Evolutionary conservation across 2,888 invertebrate species (phyloP).

Genomic region (Hyalella azteca): DNA sequence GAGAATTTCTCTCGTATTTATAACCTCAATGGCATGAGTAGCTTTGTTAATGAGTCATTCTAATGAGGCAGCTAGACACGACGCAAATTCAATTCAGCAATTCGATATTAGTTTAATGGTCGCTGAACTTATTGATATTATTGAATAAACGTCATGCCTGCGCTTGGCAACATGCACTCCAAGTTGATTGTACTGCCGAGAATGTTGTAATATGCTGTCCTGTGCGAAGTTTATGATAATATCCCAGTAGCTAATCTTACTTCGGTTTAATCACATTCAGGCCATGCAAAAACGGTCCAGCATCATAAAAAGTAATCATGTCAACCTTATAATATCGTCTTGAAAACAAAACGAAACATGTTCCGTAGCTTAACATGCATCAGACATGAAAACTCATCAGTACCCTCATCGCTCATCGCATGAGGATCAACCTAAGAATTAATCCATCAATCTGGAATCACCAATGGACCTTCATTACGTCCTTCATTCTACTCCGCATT

Average conservation of each 20-base stretch:
- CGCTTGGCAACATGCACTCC: not conserved
- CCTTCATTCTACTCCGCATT: slow-evolving; percentile 36
- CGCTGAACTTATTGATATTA: slow-evolving; percentile 26
- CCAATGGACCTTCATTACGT: slow-evolving; percentile 36
- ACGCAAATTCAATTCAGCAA: slow-evolving; percentile 31
- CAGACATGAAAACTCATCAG: not conserved
- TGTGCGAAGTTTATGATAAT: not conserved
- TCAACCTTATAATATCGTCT: too few relatives aligned
- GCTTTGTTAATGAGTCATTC: slow-evolving; percentile 24
- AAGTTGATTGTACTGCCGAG: not conserved
- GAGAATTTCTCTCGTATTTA: slow-evolving; percentile 9
- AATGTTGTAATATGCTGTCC: not conserved
- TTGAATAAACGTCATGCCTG: slow-evolving; percentile 12
- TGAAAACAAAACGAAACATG: too few relatives aligned
- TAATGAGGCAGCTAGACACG: slow-evolving; percentile 24
- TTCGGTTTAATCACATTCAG: too few relatives aligned
- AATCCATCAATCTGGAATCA: slow-evolving; percentile 32
- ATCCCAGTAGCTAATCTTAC: too few relatives aligned
- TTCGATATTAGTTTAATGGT: slow-evolving; percentile 26
- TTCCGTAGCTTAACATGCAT: not conserved
- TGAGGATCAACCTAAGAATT: slow-evolving; percentile 28
- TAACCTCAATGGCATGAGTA: slow-evolving; percentile 26
- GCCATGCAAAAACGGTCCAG: too few relatives aligned
- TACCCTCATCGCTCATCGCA: slow-evolving; percentile 4
- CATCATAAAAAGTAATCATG: too few relatives aligned